Evolutionary conservation across 2,113 vertebrate species (phyloP), one percentile per base, ranked within the genome.

Genomic region (Galemys pyrenaicus): DNA sequence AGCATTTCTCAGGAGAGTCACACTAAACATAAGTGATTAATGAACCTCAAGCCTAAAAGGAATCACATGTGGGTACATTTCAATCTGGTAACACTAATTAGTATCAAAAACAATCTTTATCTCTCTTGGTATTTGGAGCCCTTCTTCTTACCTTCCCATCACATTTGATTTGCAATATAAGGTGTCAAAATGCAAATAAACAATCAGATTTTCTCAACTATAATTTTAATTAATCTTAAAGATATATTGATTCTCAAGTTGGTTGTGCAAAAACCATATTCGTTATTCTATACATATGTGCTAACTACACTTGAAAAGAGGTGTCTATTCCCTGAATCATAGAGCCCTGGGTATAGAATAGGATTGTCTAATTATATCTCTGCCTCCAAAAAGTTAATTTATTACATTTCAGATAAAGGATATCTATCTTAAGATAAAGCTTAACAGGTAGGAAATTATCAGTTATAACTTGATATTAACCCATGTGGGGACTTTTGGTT

Each of bases 11-110:
- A 87, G 70, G 96, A 98, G 95, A 96, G 28, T 30, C 54, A 96
- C 83, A 96, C 91, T 98, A 97, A 98, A 94, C 83, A 79, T 96
- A 97, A 97, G 92, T 96, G 87, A 97, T 97, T 98, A 98, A 97
- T 96, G 97, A 98, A 96, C 94, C 91, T 96, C 51, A 44, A 97
- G 96, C 81, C 96, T 97, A 97, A 94, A 64, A 97, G 87, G 96
- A 97, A 46, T 75, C 89, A 97, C 92, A 94, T 26, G 88, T 71
- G 94, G 95, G 73, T 95, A 96, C 96, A 94, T 92, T 96, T 97
- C 96, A 97, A 9, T 96, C 92, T 97, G 95, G 96, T 93, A 97
- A 95, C 88, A 95, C 93, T 97, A 98, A 97, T 97, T 97, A 97
- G 87, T 67, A 96, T 94, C 94, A 96, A 98, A n/a, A 97, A 95